phyloP scores from a whole-genome alignment of 64 coral and sea anemone genomes.

The Pocillopora verrucosa region DNA sequence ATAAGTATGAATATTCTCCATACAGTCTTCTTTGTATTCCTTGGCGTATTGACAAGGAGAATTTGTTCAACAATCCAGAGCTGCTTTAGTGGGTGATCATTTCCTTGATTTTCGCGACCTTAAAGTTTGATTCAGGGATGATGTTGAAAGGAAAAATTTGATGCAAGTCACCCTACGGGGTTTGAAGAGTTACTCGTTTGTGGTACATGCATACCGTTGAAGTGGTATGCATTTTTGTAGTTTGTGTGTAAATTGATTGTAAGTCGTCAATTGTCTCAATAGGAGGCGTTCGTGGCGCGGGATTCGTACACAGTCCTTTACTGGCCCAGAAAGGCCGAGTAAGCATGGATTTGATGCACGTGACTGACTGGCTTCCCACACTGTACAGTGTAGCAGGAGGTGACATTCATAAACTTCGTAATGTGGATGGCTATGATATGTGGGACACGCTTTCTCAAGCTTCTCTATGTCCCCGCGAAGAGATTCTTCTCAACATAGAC shows the following conservation, averaged over 20 bases:
- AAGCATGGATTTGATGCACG: conserved; percentile 33
- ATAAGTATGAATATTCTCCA: too few species aligned
- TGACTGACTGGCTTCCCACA: conserved; percentile 10
- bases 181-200: too few species aligned
- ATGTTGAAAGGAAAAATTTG: too few species aligned
- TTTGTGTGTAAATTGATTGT: not conserved
- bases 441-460: conserved; percentile 57
- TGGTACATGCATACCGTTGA: too few species aligned
- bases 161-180: too few species aligned
- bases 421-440: conserved; percentile 9
- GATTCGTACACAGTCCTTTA: conserved; percentile 9
- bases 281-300: not conserved
- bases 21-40: too few species aligned
- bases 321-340: conserved; percentile 15
- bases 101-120: too few species aligned
- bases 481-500: conserved; percentile 71
- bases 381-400: not conserved
- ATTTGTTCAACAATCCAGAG: too few species aligned
- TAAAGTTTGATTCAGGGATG: too few species aligned
- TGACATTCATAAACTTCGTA: not conserved
- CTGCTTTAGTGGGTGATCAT: too few species aligned
- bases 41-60: too few species aligned
- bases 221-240: not conserved
- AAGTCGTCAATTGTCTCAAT: not conserved
- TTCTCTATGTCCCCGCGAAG: conserved; percentile 28